Base-by-base conservation (phyloP, 2,113 vertebrate species). In the Trichomycterus rosablanca region DNA sequence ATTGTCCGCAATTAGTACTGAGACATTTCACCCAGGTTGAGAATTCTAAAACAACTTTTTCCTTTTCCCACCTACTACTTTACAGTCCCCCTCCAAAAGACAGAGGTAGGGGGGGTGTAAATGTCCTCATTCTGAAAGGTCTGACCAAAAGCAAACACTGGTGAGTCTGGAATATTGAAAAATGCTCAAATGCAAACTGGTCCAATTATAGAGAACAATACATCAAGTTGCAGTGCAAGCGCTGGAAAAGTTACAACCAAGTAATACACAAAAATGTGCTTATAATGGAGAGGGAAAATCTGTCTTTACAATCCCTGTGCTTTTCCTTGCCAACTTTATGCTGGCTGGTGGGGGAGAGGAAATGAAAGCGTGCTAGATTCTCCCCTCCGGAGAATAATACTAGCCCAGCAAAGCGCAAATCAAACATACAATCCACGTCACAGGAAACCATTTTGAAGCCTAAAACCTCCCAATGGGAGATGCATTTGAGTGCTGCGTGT, bases 301-400 rank as follows among this genome's bases (percentile, higher is more conserved):
- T 74, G 81, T 83, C 86, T 88, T 84, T 87, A 84, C 83, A 87
- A 82, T 82, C 78, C 80, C 74, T 66, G 64, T 76, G 76, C 74
- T 72, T 82, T 52, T 54, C 55, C 74, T 66, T 85, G 85, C 86
- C 85, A 86, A 86, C 81, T 87, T 83, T 87, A 77, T 82, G 78
- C 83, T 88, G 85, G 86, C 84, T 84, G 85, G 80, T 81, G 83
- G 81, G 80, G 74, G 79, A 84, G 81, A 81, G 85, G 85, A 89
- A 88, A 89, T 87, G 83, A 87, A 84, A 85, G 84, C 86, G 84
- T 88, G 85, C 84, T 84, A 84, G 84, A 87, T 85, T 84, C 84
- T 84, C 80, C 82, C 83, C 84, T 84, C 85, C 40, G 15, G 83
- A 85, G 86, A 86, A 88, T 84, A 87, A 84, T 82, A 84, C 80